phyloP scores from a whole-genome alignment of 2,113 vertebrate genomes.

The Promerops cafer region DNA sequence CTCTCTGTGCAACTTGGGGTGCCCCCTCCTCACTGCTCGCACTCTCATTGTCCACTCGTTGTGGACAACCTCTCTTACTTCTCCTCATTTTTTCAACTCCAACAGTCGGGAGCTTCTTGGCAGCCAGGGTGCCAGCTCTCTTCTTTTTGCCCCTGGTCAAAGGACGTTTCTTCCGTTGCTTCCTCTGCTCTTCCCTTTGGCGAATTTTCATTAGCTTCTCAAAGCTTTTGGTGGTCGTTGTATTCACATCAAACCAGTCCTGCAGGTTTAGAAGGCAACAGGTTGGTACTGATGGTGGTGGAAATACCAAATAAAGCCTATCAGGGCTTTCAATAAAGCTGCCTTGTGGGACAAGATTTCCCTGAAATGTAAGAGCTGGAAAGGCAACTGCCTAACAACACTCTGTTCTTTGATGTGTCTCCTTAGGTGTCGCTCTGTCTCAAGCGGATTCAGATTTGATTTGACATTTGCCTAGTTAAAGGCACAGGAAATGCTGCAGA shows the following conservation, averaged over 20 bases:
- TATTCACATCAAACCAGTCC: slow-evolving; percentile 91
- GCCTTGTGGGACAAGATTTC: not conserved
- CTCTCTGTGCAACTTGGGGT: not conserved
- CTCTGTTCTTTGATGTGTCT: not conserved
- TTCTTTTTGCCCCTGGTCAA: slow-evolving; percentile 37
- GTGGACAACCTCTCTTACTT: not conserved
- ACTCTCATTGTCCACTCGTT: not conserved
- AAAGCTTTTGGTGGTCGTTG: slow-evolving; percentile 83
- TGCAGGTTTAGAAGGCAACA: slow-evolving; percentile 54
- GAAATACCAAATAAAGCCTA: not conserved
- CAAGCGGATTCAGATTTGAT: not conserved
- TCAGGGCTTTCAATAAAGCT: not conserved
- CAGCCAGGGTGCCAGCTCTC: not conserved
- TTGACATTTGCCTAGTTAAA: not conserved
- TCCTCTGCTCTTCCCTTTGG: slow-evolving; percentile 71
- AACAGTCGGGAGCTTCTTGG: slow-evolving; percentile 29
- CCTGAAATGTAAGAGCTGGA: not conserved
- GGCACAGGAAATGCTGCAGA: not conserved
- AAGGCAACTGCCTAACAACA: not conserved
- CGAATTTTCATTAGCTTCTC: slow-evolving; percentile 84
- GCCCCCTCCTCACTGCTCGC: not conserved
- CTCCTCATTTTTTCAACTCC: slow-evolving; percentile 35
- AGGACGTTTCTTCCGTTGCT: slow-evolving; percentile 58
- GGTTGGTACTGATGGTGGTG: not conserved
- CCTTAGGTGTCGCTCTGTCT: not conserved